A percentile compares a stretch with the other conserved stretches of the same genome.
Evolutionary conservation across 2,113 vertebrate genomes (phyloP).

Genomic region (Chrysochloris asiatica): DNA sequence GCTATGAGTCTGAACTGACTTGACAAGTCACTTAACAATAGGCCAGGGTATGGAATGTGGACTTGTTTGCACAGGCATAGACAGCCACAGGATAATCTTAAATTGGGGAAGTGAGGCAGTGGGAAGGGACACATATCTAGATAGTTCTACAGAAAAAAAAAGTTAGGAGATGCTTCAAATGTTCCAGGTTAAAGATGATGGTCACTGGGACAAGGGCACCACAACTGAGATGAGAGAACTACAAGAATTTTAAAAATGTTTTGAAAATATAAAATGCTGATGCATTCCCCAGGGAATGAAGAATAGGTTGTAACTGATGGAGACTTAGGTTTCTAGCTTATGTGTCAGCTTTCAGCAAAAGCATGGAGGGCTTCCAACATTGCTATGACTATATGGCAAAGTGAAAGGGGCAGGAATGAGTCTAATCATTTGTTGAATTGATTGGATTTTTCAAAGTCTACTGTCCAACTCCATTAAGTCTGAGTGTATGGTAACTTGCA

Average conservation of each 20-base stretch:
- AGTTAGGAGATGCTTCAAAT: not conserved
- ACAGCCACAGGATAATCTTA: not conserved
- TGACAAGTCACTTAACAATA: no score
- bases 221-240: not conserved
- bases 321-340: not conserved
- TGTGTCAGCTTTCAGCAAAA: not conserved
- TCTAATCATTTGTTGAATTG: slow-evolving; percentile 4
- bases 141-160: not conserved
- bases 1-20: no score
- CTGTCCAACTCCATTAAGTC: not conserved
- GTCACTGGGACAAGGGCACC: not conserved
- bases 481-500: not conserved
- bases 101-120: fast-evolving
- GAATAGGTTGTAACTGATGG: not conserved
- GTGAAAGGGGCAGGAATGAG: slow-evolving; percentile 1
- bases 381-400: not conserved
- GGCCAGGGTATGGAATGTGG: not conserved
- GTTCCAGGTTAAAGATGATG: not conserved
- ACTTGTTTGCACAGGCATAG: not conserved
- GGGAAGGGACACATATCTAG: not conserved
- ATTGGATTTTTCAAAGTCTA: not conserved
- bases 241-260: not conserved
- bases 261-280: not conserved
- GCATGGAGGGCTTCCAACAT: not conserved
- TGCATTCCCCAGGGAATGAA: not conserved